Base-by-base conservation (phyloP, 2,113 vertebrate species). In the Dromiciops gliroides region DNA sequence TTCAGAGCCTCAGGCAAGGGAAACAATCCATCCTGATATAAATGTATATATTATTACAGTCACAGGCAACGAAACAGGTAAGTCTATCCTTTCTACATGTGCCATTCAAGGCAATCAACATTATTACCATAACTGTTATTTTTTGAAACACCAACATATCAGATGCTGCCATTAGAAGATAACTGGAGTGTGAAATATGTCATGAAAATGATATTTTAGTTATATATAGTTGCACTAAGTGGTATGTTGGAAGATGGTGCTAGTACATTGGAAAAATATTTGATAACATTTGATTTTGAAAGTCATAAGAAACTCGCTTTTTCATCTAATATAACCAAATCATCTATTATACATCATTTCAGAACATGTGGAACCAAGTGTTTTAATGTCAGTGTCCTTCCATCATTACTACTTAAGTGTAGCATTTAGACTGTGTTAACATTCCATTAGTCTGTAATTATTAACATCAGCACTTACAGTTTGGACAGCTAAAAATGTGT, bases 41-140 rank as follows among this genome's bases (percentile, higher is more conserved):
- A 98, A 98, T 96, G 53, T 99, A 96, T 98, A 99, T 98, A 94
- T 99, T 95, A 98, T 99, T 98, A 97, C 97, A 97, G 95, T 98
- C 96, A 96, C 98, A 95, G 97, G 98, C 96, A 99, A 99, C 93
- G 98, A 99, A 49, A 99, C 99, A 99, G 99, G 99, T 99, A 99
- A 99, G 99, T 97, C 93, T 98, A 98, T 98, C 89, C 94, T 97
- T 97, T 98, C 97, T 98, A 98, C 98, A 98, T 51, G 60, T 89
- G 0, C 49, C 95, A 95, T 97, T 97, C 97, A 95, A 95, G 92
- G 95, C 95, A 97, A 94, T 97, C 98, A 97, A 90, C 97, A 95
- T 51, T 98, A 44, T 98, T 98, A 83, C 94, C 51, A 16, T 97
- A 96, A 92, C 52, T 96, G 94, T 93, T 96, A 90, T 93, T 97